Evolutionary conservation across 1,140 invertebrate species (phyloP).

Genomic region (Drosophila rhopaloa): DNA sequence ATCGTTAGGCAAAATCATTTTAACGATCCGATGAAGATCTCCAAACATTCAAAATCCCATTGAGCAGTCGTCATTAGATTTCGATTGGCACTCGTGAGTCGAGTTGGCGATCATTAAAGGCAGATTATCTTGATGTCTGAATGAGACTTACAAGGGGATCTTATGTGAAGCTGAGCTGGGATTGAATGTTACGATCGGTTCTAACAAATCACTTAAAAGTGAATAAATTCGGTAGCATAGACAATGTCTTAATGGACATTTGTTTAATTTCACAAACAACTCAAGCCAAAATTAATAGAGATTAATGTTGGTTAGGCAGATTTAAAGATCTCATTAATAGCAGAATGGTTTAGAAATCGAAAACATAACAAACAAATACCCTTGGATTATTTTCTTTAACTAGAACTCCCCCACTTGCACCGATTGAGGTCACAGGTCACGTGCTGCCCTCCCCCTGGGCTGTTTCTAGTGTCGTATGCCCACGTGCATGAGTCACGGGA

Average conservation of each 20-base stretch:
- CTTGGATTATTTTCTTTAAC: background rate
- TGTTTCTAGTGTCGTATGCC: slow-evolving; percentile 15
- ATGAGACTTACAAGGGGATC: slow-evolving; percentile 26
- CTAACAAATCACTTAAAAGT: slow-evolving; percentile 20
- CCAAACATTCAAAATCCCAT: slow-evolving; percentile 38
- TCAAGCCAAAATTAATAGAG: no score
- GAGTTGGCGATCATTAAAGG: slow-evolving; percentile 33
- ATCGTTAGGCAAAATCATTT: slow-evolving; percentile 53
- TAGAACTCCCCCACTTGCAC: slow-evolving; percentile 1
- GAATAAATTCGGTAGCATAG: slow-evolving; percentile 1
- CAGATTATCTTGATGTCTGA: slow-evolving; percentile 36
- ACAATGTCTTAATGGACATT: background rate
- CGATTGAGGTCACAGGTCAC: slow-evolving; percentile 46
- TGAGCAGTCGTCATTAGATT: slow-evolving; percentile 38
- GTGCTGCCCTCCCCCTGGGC: slow-evolving; percentile 21
- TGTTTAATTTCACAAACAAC: no score
- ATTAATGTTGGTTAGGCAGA: no score
- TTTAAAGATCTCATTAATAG: no score
- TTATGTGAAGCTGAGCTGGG: background rate
- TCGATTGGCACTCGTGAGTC: slow-evolving; percentile 36
- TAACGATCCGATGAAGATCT: slow-evolving; percentile 48
- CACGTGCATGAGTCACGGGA: slow-evolving; percentile 43
- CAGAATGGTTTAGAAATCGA: no score
- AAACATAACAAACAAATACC: no score
- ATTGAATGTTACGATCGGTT: slow-evolving; percentile 3